Percentiles rank a stretch among this genome's conserved stretches.
phyloP scores from a whole-genome alignment of 2,113 vertebrate species.

The Labeo rohita region DNA sequence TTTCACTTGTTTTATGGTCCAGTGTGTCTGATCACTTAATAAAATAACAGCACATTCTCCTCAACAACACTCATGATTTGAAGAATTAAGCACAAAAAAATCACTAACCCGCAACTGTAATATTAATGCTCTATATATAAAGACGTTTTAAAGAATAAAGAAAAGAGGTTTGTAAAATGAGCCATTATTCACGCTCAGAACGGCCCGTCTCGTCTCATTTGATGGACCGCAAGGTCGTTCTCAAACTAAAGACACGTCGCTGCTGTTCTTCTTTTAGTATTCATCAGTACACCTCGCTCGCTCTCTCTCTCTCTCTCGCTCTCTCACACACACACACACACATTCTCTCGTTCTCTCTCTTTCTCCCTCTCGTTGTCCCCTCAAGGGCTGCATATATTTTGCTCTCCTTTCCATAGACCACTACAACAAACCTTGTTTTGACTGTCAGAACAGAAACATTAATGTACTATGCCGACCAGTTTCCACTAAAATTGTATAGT shows the following conservation, averaged over 20 bases:
- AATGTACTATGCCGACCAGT: not conserved
- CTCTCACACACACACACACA: not conserved
- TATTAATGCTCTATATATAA: not conserved
- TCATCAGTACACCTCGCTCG: slow-evolving; percentile 31
- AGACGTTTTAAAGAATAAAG: not conserved
- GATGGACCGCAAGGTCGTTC: slow-evolving; percentile 32
- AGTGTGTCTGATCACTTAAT: not conserved
- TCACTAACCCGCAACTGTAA: not conserved
- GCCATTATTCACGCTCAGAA: not conserved
- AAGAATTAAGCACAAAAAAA: not conserved
- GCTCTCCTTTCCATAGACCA: slow-evolving; percentile 5
- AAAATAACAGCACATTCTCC: not conserved
- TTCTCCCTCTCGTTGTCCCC: not conserved
- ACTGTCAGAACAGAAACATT: not conserved
- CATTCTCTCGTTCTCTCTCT: too few relatives aligned
- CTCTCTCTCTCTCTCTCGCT: not conserved
- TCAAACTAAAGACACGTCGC: slow-evolving; percentile 30
- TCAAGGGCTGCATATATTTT: slow-evolving; percentile 17
- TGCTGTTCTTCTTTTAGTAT: slow-evolving; percentile 29
- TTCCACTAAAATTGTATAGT: not conserved
- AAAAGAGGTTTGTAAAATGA: not conserved
- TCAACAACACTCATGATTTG: not conserved
- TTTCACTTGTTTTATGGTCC: not conserved
- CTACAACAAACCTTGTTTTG: slow-evolving; percentile 3
- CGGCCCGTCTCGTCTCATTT: not conserved